Base-by-base conservation (phyloP, 2,113 vertebrate genomes). In the Bufo gargarizans region DNA sequence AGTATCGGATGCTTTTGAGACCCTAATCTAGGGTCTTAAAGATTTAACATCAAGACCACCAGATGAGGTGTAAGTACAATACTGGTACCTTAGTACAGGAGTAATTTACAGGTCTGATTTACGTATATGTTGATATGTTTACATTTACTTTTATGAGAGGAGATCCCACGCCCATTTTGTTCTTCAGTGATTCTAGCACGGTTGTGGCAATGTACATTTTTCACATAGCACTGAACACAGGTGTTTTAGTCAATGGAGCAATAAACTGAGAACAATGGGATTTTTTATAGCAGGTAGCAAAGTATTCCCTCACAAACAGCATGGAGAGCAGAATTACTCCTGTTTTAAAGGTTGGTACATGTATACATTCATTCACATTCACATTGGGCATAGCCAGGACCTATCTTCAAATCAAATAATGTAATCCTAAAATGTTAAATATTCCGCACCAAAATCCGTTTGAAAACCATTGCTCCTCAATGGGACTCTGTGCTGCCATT, bases 151-250 rank as follows among this genome's bases (percentile, higher is more conserved):
- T 83, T 83, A 22, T 17, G 49, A 83, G 81, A 65, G 63, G 5
- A 67, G 59, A 83, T n/a, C 11, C 59, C 9, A 1, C 3, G 79
- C 49, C 43, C 65, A 13, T 65, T 47, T 63, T 33, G 56, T 16
- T 17, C 56, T 49, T 14, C 53, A 50, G 61, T 69, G 82, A 82
- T 55, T 69, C 20, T 83, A 53, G 8, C 81, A 82, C 81, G 22
- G 11, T 65, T 11, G 47, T 67, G 81, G 43, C 22, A 82, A 82
- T 82, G 81, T 67, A 65, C 61, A 67, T 82, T 82, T n/a, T 45
- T 82, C 61, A 67, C 81, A 49, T 53, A 55, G n/a, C 12, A 83
- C 12, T 83, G n/a, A 13, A 53, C 11, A 49, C 82, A 17, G 65
- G 47, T 53, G 63, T 33, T 9, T 2, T 50, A 22, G 13, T 83